Base-by-base conservation (phyloP, 2,797 vertebrate genomes). In the Phataginus tricuspis region DNA sequence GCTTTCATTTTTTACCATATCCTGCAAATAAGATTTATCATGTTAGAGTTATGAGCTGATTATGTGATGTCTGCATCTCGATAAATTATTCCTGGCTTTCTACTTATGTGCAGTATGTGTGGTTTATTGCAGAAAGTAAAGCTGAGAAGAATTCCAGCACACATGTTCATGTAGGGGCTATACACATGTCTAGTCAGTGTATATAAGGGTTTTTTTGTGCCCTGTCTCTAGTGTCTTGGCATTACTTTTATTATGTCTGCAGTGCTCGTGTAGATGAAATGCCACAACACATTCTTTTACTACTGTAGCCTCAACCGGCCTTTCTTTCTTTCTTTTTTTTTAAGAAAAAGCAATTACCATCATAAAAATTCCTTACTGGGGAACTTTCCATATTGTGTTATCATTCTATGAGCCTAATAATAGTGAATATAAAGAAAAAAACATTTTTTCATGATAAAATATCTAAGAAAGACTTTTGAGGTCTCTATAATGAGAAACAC, bases 171-270 rank as follows among this genome's bases (percentile, higher is more conserved):
- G 94, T 77, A 96, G 83, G 63, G 34, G n/a, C 80, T 31, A 15
- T 97, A 59, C 68, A 96, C 94, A 77, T 95, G 92, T 72, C 86
- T 85, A 95, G 92, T 97, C 82, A n/a, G 72, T 94, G 21, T 96
- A 51, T 77, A 87, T 95, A 98, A 78, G 90, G 1, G 72, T 86
- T 97, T 97, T 98, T 98, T 97, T 96, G 75, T 97, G 96, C 87
- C 88, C 85, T 84, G 29, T 89, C 95, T 96, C 97, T 98, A 80
- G 95, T 97, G 88, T 96, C 91, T 98, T 97, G 90, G 98, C 97
- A 96, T 95, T 97, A 39, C 74, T 98, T 98, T 98, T 98, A 97
- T 98, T 98, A 97, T 98, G 97, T 98, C 97, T 98, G 94, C 97
- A 94, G 72, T 66, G 42, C 96, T 98, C 95, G 5, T 97, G 91